A percentile compares a stretch with the other conserved stretches of the same genome.
Evolutionary conservation across 2,797 vertebrate species (phyloP).

Genomic region (Heteromormyrus szaboi): DNA sequence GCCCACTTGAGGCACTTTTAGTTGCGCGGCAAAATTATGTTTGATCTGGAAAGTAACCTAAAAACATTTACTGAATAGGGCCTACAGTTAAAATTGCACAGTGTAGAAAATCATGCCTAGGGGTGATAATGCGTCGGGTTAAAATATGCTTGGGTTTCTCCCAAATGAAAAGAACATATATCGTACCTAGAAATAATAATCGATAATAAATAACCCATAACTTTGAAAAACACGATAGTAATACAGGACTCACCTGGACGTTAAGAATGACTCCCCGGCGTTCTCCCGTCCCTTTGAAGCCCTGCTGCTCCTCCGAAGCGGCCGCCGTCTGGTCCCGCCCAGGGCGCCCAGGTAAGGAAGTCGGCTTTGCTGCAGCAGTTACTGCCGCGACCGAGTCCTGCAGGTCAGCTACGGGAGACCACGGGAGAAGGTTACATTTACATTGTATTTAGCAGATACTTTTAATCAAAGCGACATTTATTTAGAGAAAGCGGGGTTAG

Average conservation of each 20-base stretch:
- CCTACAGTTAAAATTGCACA: not conserved
- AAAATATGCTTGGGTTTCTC: not conserved
- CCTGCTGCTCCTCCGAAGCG: not conserved
- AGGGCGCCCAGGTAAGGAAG: not conserved
- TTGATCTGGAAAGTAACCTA: not conserved
- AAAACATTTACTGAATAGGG: not conserved
- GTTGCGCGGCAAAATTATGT: not conserved
- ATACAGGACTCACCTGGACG: not conserved
- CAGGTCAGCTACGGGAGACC: not conserved
- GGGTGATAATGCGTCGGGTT: not conserved
- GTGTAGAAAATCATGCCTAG: not conserved
- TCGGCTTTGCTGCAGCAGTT: not conserved
- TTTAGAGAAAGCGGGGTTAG: not conserved
- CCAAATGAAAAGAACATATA: not conserved
- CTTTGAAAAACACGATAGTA: not conserved
- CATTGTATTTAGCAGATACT: not conserved
- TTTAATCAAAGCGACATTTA: not conserved
- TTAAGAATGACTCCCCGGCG: not conserved
- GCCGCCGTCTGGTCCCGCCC: not conserved
- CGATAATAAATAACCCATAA: not conserved
- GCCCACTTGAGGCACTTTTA: not conserved
- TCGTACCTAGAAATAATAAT: not conserved
- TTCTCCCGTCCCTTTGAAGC: not conserved
- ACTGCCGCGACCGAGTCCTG: not conserved
- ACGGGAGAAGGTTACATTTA: not conserved